Evolutionary conservation across 2,888 invertebrate species (phyloP), one percentile per base, ranked within the genome.

Genomic region (Gari tellinella): DNA sequence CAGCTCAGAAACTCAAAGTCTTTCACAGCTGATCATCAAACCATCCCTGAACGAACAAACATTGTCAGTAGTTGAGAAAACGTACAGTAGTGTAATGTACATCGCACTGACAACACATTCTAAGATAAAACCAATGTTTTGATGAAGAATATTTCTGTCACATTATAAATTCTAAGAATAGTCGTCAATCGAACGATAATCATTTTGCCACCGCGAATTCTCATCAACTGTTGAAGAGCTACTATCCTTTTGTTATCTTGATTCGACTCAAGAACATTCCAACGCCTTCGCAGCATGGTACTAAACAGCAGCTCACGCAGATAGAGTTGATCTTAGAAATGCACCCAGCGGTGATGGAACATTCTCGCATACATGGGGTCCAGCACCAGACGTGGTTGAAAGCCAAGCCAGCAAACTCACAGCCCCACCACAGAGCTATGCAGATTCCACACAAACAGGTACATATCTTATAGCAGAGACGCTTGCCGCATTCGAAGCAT

Each of bases 301-400:
- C 65, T 7, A 82, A n/a, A 52, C 73, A 87, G 57, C 87, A 88
- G 60, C 95, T 95, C 88, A 95, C 57, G 25, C 69, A 67, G 19
- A 79, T 72, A 0, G 95, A 92, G 93, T 94, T 65, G 74, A 81
- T 82, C 65, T 84, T 88, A 81, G 82, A 81, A 19, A 57, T 48
- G 37, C 83, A 86, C 4, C 86, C 86, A 14, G 80, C 62, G 88
- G 94, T 94, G 87, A 95, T 95, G 91, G 94, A 94, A 91, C 94
- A 94, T 72, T 91, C 93, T 57, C 95, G 93, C 56, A 95, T 91
- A 67, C 94, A 94, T 0, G 96, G 95, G 0, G 94, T 94, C 25
- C 94, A 92, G 89, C 95, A 95, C 96, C 96, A 96, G 85, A 96
- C 95, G 92, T 95, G 95, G 46, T 80, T 46, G 73, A 88, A 89